Evolutionary conservation across 2,888 invertebrate species (phyloP), one percentile per base, ranked within the genome.

Genomic region (Leptogaster cylindrica): DNA sequence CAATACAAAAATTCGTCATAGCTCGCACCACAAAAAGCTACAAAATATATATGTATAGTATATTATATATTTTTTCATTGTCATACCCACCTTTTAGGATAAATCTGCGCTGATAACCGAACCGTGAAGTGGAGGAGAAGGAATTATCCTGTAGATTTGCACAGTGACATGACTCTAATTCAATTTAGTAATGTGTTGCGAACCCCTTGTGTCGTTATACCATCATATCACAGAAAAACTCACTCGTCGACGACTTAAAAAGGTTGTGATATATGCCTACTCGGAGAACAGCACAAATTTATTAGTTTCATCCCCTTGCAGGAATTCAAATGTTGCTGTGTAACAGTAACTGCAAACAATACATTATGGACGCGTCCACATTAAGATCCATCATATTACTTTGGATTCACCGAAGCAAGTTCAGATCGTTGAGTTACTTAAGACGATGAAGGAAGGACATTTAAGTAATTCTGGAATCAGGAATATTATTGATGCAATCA

Each of bases 141-240:
- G 41, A 41, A 39, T 31, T 20, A 55, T 20, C 55, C 55, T 8
- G 39, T n/a, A n/a, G n/a, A n/a, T n/a, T n/a, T n/a, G n/a, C n/a
- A n/a, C 20, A 58, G 12, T 39, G 55, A 27, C 44, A 65, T 50
- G 58, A 64, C 25, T 58, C 68, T 68, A 68, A 68, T 68, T 68
- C 68, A 68, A 68, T 68, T 68, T 46, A 50, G 58, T 68, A 68
- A 68, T 68, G 68, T 65, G 68, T 65, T 68, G 61, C 31, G 65
- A 68, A 58, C 65, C 68, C 65, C 65, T 41, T 61, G 44, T n/a
- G n/a, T n/a, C n/a, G n/a, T n/a, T n/a, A n/a, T n/a, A n/a, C n/a
- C n/a, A n/a, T n/a, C n/a, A n/a, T n/a, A n/a, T n/a, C n/a, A n/a
- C n/a, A n/a, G n/a, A n/a, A n/a, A n/a, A 27, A 61, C 8, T 10